Percentiles rank a stretch among this genome's conserved stretches.
Conservation (phyloP, 2,113 vertebrate genomes). For the Chamaea fasciata region DNA sequence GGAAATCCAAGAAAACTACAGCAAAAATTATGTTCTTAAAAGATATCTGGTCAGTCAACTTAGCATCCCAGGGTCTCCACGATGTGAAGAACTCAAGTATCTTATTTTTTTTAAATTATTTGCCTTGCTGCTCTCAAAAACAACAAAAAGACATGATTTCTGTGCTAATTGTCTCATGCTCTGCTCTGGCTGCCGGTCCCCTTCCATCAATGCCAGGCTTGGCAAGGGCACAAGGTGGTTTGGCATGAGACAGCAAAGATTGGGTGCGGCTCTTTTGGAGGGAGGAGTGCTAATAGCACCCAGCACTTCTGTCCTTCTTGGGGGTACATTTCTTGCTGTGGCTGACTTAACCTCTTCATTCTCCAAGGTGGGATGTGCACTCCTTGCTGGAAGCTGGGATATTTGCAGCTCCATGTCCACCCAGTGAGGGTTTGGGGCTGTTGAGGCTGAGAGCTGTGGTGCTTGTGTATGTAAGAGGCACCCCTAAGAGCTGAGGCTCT, state of each 20-base stretch:
- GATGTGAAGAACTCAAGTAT: neutral
- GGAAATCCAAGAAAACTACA: neutral
- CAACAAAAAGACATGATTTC: neutral
- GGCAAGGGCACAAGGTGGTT: neutral
- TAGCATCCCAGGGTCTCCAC: neutral
- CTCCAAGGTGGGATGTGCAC: neutral
- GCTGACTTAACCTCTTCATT: fast-evolving
- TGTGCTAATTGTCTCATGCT: neutral
- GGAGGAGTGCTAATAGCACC: neutral
- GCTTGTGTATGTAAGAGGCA: neutral
- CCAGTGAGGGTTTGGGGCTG: neutral
- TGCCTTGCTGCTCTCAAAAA: neutral
- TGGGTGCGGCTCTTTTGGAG: fast-evolving
- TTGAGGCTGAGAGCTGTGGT: neutral
- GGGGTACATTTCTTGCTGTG: neutral
- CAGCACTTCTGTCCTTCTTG: neutral
- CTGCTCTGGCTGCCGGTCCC: neutral
- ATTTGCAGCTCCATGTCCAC: neutral
- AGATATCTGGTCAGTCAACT: neutral
- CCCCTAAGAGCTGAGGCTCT: fast-evolving
- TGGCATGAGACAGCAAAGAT: neutral
- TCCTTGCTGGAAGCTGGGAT: neutral
- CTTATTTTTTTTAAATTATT: neutral
- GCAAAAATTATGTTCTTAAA: neutral
- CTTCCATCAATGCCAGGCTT: neutral